Evolutionary conservation across 2,113 vertebrate species (phyloP).

Genomic region (Phycodurus eques): DNA sequence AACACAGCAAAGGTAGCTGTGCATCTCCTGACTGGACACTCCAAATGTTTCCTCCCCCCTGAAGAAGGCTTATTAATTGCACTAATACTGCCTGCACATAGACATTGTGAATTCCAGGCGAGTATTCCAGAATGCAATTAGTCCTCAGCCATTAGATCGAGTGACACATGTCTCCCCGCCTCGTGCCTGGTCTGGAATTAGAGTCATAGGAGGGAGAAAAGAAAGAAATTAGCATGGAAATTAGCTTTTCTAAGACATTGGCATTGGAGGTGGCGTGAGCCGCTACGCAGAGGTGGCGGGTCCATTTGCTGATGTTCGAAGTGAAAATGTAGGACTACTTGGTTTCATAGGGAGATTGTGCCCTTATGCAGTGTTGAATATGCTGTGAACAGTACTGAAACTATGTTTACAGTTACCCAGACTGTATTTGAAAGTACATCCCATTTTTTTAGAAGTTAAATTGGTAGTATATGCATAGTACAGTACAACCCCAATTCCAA

Average conservation of each 20-base stretch:
- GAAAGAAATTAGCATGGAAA: conserved; percentile 79
- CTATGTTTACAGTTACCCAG: neutral
- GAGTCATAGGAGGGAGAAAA: conserved; percentile 54
- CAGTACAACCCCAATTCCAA: too few species aligned
- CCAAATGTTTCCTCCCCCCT: conserved; percentile 58
- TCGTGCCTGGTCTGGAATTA: conserved; percentile 62
- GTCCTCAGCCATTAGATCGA: conserved; percentile 70
- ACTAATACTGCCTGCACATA: conserved; percentile 53
- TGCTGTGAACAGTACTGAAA: conserved; percentile 9
- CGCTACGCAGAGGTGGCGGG: conserved; percentile 63
- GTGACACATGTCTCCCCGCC: conserved; percentile 64
- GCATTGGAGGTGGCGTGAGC: conserved; percentile 71
- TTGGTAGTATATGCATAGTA: neutral
- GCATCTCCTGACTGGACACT: conserved; percentile 56
- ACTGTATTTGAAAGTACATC: neutral
- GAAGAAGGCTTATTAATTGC: conserved; percentile 71
- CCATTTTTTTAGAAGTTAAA: neutral
- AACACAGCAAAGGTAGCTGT: conserved; percentile 61
- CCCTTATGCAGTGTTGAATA: conserved; percentile 66
- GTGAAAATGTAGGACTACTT: conserved; percentile 52
- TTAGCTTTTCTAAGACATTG: conserved; percentile 70
- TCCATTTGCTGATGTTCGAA: conserved; percentile 68
- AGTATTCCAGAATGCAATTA: conserved; percentile 74
- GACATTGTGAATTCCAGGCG: conserved; percentile 66
- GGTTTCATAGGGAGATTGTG: conserved; percentile 66